These are phyloP conservation scores for Cheilosia variabilis DNA, from an alignment of 2,888 invertebrate genomes.

Conservation along the genomic window DNA sequence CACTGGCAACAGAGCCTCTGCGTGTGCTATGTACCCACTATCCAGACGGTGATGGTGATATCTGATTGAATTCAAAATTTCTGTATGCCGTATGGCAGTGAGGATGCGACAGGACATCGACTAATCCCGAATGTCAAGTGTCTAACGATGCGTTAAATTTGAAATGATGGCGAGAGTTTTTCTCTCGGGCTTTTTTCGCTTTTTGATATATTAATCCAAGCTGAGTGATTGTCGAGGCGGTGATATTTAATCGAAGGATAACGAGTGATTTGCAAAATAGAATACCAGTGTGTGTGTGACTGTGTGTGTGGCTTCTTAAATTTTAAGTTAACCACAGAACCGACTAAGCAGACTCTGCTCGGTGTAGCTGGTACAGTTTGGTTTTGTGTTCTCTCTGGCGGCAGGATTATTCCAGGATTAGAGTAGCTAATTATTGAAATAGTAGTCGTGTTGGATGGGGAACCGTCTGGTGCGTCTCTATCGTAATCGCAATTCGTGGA, in stretches of 20 bases:
- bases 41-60: constrained; percentile 50
- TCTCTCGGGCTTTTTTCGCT: not conserved
- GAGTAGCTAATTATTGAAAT: constrained; percentile 72
- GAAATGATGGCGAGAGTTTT: constrained; percentile 63
- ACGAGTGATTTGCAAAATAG: constrained; percentile 14
- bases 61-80: constrained; percentile 68
- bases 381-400: constrained; percentile 30
- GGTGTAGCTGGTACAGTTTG: constrained; percentile 5
- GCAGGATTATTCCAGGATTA: constrained; percentile 69
- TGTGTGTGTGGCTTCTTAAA: constrained; percentile 17
- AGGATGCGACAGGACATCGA: constrained; percentile 62
- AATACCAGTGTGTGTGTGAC: not conserved
- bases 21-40: not conserved
- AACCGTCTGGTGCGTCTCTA: constrained; percentile 59
- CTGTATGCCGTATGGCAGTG: constrained; percentile 16
- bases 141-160: constrained; percentile 72
- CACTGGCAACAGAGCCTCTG: constrained; percentile 12
- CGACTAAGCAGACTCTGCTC: constrained; percentile 19
- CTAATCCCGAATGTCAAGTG: constrained; percentile 69
- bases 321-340: constrained; percentile 28
- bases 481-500: constrained; percentile 54
- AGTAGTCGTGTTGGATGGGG: constrained; percentile 41
- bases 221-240: constrained; percentile 65
- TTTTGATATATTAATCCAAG: constrained; percentile 64
- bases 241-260: constrained; percentile 70